Evolutionary conservation across 2,797 vertebrate species (phyloP), one percentile per base, ranked within the genome.

Genomic region (Selene dorsalis): DNA sequence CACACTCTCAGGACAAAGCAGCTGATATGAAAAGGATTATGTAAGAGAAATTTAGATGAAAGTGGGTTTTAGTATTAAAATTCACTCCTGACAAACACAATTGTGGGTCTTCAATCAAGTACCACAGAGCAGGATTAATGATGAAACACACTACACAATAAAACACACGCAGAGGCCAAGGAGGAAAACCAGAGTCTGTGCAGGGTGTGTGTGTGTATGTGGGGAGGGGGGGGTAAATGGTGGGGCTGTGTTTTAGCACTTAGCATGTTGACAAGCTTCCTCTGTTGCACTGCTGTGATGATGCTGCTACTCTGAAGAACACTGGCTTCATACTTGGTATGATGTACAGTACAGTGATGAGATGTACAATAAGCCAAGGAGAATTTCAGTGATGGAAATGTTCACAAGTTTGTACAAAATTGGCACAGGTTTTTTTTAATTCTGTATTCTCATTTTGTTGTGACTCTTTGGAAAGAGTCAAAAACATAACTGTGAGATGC

Each of bases 1-100:
- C 71, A 72, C 76, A 86, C 69, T 82, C 74, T 79, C 63, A 87
- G 82, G 82, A 86, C 87, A 87, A 91, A 77, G 78, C 77, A 83
- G 73, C 35, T 56, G 73, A 80, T 88, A 79, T 82, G 65, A 89
- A 87, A 86, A 83, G 71, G 86, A 69, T 85, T 85, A 83, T 63
- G 75, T 75, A 77, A 91, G 73, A 72, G 57, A 77, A 76, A 83
- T 84, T 81, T 71, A 74, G 79, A 88, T 87, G 69, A 86, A 87
- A 84, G 74, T 67, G 63, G 69, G 39, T 56, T 74, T 74, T 39
- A 43, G 59, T 62, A 60, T 80, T 81, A 70, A 82, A 86, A 88
- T 79, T 71, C 63, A 82, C 70, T 60, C 55, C 69, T 55, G 63
- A 69, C 74, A 79, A 75, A 77, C 73, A 64, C 79, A 84, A 86